These are phyloP conservation scores for Colinus virginianus DNA, from an alignment of 2,113 vertebrate genomes.

Conservation along the genomic window DNA sequence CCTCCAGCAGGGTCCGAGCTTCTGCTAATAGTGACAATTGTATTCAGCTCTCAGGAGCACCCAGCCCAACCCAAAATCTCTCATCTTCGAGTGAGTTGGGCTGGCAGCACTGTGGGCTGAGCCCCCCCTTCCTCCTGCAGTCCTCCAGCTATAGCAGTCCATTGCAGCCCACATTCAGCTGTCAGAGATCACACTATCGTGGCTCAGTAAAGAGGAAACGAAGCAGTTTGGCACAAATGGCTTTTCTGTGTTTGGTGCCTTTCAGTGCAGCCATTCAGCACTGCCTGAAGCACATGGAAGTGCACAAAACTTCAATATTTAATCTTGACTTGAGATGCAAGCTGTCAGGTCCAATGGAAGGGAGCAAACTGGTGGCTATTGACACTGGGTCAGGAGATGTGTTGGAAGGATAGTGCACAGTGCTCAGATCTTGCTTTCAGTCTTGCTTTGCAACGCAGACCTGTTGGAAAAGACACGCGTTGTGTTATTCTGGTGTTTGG, in stretches of 20 bases:
- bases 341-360: conserved; percentile 51
- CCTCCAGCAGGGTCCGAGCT: background rate
- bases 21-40: background rate
- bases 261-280: conserved; percentile 16
- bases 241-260: conserved; percentile 68
- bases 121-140: conserved; percentile 10
- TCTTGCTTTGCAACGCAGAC: background rate
- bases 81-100: background rate
- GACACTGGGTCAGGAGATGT: fast-evolving
- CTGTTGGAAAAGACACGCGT: background rate
- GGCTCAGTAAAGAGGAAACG: conserved; percentile 66
- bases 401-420: background rate
- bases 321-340: conserved; percentile 67
- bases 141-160: conserved; percentile 36
- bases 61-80: conserved; percentile 3
- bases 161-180: conserved; percentile 65
- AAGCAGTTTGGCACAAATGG: conserved; percentile 73
- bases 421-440: background rate
- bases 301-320: conserved; percentile 70
- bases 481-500: background rate
- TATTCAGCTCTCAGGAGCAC: background rate
- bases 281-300: conserved; percentile 67
- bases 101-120: background rate
- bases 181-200: conserved; percentile 61
- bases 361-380: background rate